These are phyloP conservation scores for Ectropis grisescens DNA, from an alignment of 1,140 invertebrate genomes.

Conservation along the genomic window DNA sequence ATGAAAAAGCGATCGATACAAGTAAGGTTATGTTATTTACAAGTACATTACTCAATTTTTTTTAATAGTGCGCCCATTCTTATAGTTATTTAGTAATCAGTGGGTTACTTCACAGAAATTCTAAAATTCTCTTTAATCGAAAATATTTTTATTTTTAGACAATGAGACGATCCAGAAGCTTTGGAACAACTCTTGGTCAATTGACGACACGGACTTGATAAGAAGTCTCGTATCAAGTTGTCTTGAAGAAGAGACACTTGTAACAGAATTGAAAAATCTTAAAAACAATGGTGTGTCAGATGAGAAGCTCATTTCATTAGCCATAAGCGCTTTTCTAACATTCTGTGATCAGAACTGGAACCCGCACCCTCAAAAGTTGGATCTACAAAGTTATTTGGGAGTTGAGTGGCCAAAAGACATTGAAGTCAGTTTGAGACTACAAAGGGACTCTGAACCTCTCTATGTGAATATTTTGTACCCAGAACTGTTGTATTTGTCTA, in stretches of 20 bases:
- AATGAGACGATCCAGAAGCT: slow-evolving; percentile 27
- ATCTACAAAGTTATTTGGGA: slow-evolving; percentile 55
- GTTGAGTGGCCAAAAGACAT: slow-evolving; percentile 43
- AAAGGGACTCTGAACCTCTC: slow-evolving; percentile 74
- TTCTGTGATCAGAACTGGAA: slow-evolving; percentile 89
- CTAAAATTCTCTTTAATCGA: too few relatives aligned
- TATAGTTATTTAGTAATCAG: too few relatives aligned
- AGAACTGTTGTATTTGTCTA: slow-evolving; percentile 77
- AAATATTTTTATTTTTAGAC: slow-evolving; percentile 15
- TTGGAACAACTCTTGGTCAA: slow-evolving; percentile 38
- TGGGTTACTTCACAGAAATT: too few relatives aligned
- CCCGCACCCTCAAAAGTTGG: slow-evolving; percentile 72
- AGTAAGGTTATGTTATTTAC: slow-evolving; percentile 27
- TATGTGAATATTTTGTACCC: slow-evolving; percentile 75
- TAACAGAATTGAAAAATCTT: slow-evolving; percentile 24
- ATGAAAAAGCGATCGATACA: slow-evolving; percentile 4
- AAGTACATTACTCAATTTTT: too few relatives aligned
- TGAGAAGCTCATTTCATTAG: slow-evolving; percentile 21
- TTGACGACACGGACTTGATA: slow-evolving; percentile 19
- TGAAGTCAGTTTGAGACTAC: slow-evolving; percentile 57
- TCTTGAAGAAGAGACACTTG: slow-evolving; percentile 21
- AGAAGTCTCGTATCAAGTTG: slow-evolving; percentile 20
- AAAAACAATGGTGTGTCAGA: slow-evolving; percentile 14
- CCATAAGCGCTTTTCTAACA: slow-evolving; percentile 67
- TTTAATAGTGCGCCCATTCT: too few relatives aligned